Conservation (phyloP, 1,140 invertebrate genomes). For the Pogonomyrmex californicus region DNA sequence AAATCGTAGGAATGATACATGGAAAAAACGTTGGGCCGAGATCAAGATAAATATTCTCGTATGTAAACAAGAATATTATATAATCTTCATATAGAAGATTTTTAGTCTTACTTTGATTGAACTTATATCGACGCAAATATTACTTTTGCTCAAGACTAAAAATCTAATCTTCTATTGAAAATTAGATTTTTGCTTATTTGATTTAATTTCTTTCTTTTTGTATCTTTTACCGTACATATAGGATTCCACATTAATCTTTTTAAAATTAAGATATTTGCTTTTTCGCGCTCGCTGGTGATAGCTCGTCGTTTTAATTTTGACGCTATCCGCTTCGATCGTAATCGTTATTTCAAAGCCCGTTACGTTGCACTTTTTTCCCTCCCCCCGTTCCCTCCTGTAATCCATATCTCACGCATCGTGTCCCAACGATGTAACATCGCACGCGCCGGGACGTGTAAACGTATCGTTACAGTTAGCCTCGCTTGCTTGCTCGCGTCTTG, state of each 20-base stretch:
- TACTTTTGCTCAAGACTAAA: no score
- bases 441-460: neutral
- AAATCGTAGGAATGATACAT: neutral
- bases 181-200: no score
- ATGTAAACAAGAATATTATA: no score
- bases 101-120: no score
- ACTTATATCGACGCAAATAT: no score
- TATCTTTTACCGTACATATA: neutral
- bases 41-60: no score
- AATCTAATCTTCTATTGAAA: no score
- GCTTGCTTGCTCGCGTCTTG: neutral
- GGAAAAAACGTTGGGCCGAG: no score
- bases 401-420: neutral
- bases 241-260: neutral
- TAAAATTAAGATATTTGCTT: neutral
- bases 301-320: neutral
- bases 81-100: no score
- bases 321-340: neutral
- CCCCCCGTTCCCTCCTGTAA: neutral
- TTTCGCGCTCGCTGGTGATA: neutral
- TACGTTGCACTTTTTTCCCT: neutral
- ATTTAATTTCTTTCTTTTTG: no score
- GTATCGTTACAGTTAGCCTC: constrained; percentile 10
- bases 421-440: constrained; percentile 19
- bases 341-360: constrained; percentile 1